A percentile compares a stretch with the other conserved stretches of the same genome.
Evolutionary conservation across 2,888 invertebrate species (phyloP).

Genomic region (Panorpa germanica): DNA sequence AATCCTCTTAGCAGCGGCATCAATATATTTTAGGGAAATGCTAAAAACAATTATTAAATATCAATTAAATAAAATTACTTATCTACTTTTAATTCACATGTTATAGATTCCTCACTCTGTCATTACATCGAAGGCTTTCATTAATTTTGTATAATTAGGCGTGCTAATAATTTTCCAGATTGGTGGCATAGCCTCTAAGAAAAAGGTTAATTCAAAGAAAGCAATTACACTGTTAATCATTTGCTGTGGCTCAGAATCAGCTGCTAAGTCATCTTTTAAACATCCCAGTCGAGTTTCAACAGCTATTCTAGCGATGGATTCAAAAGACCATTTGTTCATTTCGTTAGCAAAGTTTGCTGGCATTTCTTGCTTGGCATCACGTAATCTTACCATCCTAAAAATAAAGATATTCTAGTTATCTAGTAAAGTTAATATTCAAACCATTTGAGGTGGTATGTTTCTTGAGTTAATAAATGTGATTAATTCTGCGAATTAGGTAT

Average conservation of each 20-base stretch:
- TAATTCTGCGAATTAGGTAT: no score
- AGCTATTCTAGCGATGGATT: constrained; percentile 1
- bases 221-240: background rate
- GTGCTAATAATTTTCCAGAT: constrained; percentile 8
- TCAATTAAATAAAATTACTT: no score
- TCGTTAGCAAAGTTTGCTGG: constrained; percentile 3
- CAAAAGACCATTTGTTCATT: constrained; percentile 2
- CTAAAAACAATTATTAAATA: background rate
- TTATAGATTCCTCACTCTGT: constrained; percentile 14
- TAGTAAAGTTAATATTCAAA: no score
- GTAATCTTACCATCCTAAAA: background rate
- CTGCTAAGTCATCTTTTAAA: background rate
- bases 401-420: background rate
- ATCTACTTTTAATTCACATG: no score
- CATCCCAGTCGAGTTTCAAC: constrained; percentile 4
- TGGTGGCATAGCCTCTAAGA: constrained; percentile 1
- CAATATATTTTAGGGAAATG: background rate
- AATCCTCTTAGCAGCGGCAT: background rate
- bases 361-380: constrained; percentile 4
- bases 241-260: no score
- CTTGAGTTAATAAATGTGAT: no score
- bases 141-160: constrained; percentile 17
- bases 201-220: background rate
- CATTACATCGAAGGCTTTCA: constrained; percentile 17
- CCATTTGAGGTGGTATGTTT: no score